Evolutionary conservation across 2,113 vertebrate species (phyloP), one percentile per base, ranked within the genome.

Genomic region (Haliaeetus leucogaster): DNA sequence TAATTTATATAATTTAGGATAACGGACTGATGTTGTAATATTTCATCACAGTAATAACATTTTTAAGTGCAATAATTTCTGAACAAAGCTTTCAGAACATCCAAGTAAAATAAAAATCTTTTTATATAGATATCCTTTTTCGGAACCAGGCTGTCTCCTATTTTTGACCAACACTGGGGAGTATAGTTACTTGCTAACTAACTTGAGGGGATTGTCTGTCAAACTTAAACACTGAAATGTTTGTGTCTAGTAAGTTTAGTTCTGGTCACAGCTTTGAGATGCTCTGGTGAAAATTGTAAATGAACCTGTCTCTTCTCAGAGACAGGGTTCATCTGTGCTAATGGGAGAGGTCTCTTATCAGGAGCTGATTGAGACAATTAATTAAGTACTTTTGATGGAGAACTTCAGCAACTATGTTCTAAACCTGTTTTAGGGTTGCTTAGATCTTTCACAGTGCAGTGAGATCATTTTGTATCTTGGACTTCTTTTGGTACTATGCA

Each of bases 201-300:
- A 94, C 81, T 91, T 85, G 40, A 91, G 40, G 20, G 40, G 34
- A 81, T 29, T 93, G 65, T 82, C 68, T 70, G 36, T 68, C 92
- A 89, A 76, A 80, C 17, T 65, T 82, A 93, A 91, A 65, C 36
- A 82, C 11, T 76, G 78, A 89, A 91, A 82, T 76, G 23, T 61
- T 95, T 94, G 43, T 86, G 72, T 77, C 65, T 90, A 30, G 56
- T 66, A 77, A 42, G 48, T 58, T 95, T 92, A 82, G 77, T 72
- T 95, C 73, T 91, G 91, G 61, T 61, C 83, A 89, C 34, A 87
- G 36, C 36, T 95, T 87, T 94, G 66, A 93, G 66, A 80, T 82
- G 65, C 13, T 95, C 38, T 48, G 18, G 30, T 61, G 62, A 90
- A 93, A 90, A 72, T 1, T 1, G 2, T 59, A 95, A 93, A 82